Evolutionary conservation across 2,888 invertebrate genomes (phyloP), one percentile per base, ranked within the genome.

Genomic region (Euplexia lucipara): DNA sequence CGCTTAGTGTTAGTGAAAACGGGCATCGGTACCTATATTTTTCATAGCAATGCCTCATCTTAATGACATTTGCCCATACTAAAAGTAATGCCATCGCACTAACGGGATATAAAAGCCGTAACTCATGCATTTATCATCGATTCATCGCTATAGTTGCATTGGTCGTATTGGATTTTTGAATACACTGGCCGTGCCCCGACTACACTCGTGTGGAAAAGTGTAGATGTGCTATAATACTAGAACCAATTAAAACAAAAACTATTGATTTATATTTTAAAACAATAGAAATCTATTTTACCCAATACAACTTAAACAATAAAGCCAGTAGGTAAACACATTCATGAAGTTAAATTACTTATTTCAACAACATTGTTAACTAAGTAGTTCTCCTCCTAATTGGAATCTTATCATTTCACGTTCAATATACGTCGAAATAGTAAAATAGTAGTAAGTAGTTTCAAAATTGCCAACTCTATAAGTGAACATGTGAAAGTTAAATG

Each of bases 401-500:
- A 20, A 30, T 16, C 7, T 34, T 26, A 53, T 54, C 34, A 18
- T 34, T n/a, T 26, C n/a, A 35, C n/a, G 7, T 47, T 37, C 20
- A 54, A 54, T 22, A 42, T 32, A 56, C n/a, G 18, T 12, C 18
- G 9, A 12, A 53, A 57, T 32, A 12, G 22, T 49, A 42, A 20
- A 44, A 16, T 22, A 30, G n/a, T n/a, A 12, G 2, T 26, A 26
- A 2, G 26, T 32, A 18, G 14, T 30, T 37, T n/a, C 47, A 32
- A 37, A 65, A 32, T 49, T 49, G 8, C n/a, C 26, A 67, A 41
- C 44, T 65, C 26, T 47, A 14, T 39, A 20, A 63, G 18, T 52
- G 44, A 34, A 37, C 45, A 45, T 32, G 39, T 41, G n/a, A 56
- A 69, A 56, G 49, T 62, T 69, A 30, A 47, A 62, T 56, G 70